Evolutionary conservation across 2,797 vertebrate genomes (phyloP).

Genomic region (Siniperca obscura): DNA sequence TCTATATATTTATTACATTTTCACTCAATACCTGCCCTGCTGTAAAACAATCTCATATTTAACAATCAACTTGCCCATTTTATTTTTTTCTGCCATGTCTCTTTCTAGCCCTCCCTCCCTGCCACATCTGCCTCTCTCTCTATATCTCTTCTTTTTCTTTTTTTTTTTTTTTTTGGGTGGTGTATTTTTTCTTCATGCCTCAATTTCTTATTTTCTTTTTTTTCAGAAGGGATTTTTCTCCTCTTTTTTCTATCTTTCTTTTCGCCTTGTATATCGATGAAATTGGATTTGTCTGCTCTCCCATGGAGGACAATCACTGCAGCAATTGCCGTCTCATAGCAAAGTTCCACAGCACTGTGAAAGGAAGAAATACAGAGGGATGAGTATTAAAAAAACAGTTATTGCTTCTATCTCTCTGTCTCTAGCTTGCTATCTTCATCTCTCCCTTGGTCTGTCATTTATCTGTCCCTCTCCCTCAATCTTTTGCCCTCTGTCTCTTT

Average conservation of each 20-base stretch:
- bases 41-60: constrained; percentile 87
- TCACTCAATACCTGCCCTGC: constrained; percentile 82
- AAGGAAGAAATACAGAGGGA: constrained; percentile 73
- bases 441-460: constrained; percentile 41
- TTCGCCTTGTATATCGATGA: constrained; percentile 75
- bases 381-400: constrained; percentile 74
- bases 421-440: constrained; percentile 65
- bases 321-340: constrained; percentile 79
- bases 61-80: constrained; percentile 75
- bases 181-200: constrained; percentile 49
- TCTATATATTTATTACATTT: constrained; percentile 86
- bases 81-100: constrained; percentile 38
- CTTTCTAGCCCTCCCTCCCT: constrained; percentile 36
- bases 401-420: constrained; percentile 72
- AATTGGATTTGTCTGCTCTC: constrained; percentile 81
- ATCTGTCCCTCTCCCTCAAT: constrained; percentile 7
- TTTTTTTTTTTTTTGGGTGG: constrained; percentile 44
- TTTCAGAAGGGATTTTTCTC: constrained; percentile 51
- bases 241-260: constrained; percentile 58
- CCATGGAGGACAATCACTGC: constrained; percentile 77
- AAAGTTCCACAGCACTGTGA: constrained; percentile 72
- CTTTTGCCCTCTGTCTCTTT: constrained; percentile 23
- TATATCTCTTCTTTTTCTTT: constrained; percentile 39
- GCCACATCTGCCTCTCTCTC: constrained; percentile 46
- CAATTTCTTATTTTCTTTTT: constrained; percentile 62